phyloP scores from a whole-genome alignment of 2,888 invertebrate genomes.

The Mactromeris polynyma region DNA sequence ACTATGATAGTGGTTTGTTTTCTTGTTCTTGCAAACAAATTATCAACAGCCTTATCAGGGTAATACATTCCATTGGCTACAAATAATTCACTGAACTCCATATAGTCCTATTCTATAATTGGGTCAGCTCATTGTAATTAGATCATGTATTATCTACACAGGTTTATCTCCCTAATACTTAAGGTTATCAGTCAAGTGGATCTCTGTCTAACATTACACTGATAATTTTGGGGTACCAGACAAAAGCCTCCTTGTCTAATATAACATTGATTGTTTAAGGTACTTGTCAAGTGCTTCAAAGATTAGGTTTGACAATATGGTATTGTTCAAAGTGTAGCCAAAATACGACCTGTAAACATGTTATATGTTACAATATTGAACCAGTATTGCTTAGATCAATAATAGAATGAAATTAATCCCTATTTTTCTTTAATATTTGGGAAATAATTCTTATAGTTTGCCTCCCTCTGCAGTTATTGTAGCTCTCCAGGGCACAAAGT shows the following conservation, averaged over 20 bases:
- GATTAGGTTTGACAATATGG: background rate
- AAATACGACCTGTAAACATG: too few species aligned
- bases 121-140: slow-evolving; percentile 10
- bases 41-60: background rate
- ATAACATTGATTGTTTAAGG: background rate
- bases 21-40: too few species aligned
- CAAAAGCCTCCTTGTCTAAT: background rate
- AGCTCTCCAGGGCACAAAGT: too few species aligned
- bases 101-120: background rate
- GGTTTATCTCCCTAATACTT: slow-evolving; percentile 4
- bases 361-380: too few species aligned
- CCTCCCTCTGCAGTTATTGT: too few species aligned
- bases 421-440: too few species aligned
- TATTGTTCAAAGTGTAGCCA: background rate
- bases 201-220: background rate
- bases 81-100: background rate
- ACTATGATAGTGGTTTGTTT: too few species aligned
- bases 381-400: too few species aligned
- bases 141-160: background rate
- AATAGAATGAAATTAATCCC: too few species aligned
- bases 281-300: background rate
- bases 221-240: background rate
- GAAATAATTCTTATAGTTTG: too few species aligned
- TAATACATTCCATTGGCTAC: background rate
- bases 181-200: slow-evolving; percentile 12